Conservation (phyloP, 2,113 vertebrate genomes). For the Alethe castanea region DNA sequence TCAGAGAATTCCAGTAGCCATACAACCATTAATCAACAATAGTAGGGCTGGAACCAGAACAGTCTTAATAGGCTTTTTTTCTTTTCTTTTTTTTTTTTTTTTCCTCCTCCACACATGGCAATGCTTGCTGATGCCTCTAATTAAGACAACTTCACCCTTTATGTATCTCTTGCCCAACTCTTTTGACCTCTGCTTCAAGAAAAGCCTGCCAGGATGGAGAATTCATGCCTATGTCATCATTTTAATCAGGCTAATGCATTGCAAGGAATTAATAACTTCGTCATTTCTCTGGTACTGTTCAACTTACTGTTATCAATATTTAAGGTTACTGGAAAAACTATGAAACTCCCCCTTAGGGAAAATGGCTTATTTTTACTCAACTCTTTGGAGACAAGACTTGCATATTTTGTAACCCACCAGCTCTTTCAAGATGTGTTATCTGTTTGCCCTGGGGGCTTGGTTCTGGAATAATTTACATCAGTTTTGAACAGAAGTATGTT, state of each 20-base stretch:
- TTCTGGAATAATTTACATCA: neutral
- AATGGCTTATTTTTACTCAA: neutral
- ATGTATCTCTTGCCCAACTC: neutral
- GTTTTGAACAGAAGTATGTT: neutral
- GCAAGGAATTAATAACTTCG: neutral
- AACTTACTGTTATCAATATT: neutral
- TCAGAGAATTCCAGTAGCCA: neutral
- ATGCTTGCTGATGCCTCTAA: neutral
- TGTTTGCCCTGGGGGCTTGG: neutral
- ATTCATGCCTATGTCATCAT: neutral
- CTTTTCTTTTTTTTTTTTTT: too few species aligned
- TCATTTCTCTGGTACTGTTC: neutral
- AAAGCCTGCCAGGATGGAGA: neutral
- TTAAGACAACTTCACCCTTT: neutral
- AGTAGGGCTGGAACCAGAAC: neutral
- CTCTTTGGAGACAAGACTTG: neutral
- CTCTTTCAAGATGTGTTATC: neutral
- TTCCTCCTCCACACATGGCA: rapidly evolving
- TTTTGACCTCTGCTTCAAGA: neutral
- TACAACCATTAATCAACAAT: neutral
- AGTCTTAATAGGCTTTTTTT: neutral
- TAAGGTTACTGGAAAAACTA: neutral
- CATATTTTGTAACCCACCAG: neutral
- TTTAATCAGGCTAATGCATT: neutral
- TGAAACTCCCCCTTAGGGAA: neutral